phyloP scores from a whole-genome alignment of 2,888 invertebrate genomes.

The Drosophila borealis region DNA sequence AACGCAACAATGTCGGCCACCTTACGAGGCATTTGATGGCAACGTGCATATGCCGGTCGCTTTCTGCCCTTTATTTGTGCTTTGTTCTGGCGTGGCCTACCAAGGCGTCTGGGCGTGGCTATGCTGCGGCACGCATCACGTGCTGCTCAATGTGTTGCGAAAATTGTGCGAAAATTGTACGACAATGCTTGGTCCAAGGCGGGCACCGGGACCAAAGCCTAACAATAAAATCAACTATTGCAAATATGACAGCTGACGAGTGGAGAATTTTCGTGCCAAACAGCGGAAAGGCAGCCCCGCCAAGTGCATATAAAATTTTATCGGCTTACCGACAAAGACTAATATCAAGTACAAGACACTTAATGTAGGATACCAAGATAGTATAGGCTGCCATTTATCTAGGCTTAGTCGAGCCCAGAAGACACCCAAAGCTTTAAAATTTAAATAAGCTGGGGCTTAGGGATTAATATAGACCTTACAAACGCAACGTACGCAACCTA shows the following conservation, averaged over 20 bases:
- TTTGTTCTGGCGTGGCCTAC: slow-evolving; percentile 28
- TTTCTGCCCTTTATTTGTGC: slow-evolving; percentile 16
- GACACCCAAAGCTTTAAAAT: neutral
- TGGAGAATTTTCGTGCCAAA: slow-evolving; percentile 25
- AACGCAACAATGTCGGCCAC: slow-evolving; percentile 27
- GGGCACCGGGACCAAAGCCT: slow-evolving; percentile 47
- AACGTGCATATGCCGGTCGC: slow-evolving; percentile 48
- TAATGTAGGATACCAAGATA: neutral
- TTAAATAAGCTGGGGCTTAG: slow-evolving; percentile 13
- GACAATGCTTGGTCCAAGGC: slow-evolving; percentile 29
- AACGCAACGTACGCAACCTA: too few species aligned
- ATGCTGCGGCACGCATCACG: slow-evolving; percentile 63
- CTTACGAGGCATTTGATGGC: slow-evolving; percentile 50
- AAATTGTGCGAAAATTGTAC: slow-evolving; percentile 60
- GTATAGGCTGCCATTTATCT: slow-evolving; percentile 1
- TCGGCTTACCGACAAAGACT: slow-evolving; percentile 40
- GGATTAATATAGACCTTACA: neutral
- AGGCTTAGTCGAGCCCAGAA: neutral
- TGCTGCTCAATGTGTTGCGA: slow-evolving; percentile 70
- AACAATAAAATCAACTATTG: slow-evolving; percentile 42
- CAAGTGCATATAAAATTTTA: slow-evolving; percentile 63
- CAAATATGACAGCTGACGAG: slow-evolving; percentile 52
- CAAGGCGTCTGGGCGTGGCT: slow-evolving; percentile 10
- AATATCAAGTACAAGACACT: slow-evolving; percentile 34
- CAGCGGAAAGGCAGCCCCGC: slow-evolving; percentile 7